Conservation (phyloP, 2,888 invertebrate genomes). For the Liposcelis brunnea region DNA sequence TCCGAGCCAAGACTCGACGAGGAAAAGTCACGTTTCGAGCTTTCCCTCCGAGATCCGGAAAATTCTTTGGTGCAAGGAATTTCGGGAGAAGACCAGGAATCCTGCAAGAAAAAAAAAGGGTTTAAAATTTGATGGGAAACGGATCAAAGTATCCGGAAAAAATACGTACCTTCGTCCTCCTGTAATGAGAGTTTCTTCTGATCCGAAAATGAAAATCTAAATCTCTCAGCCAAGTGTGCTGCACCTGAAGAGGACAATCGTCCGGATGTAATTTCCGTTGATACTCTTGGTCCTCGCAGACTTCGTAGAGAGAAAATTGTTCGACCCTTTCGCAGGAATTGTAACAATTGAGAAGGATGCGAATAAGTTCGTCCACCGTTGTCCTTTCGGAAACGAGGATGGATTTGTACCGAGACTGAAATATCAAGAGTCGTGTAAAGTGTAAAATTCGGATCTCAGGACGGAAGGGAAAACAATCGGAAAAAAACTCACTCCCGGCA, state of each 20-base stretch:
- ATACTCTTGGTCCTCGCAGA: constrained; percentile 63
- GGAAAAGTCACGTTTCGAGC: too few relatives aligned
- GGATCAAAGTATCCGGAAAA: constrained; percentile 12
- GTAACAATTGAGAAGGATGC: constrained; percentile 68
- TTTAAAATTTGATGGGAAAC: constrained; percentile 14
- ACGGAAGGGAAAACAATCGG: background rate
- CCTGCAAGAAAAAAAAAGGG: constrained; percentile 26
- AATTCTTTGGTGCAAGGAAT: constrained; percentile 25
- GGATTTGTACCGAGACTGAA: constrained; percentile 77
- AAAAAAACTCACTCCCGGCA: constrained; percentile 43
- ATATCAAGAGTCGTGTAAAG: constrained; percentile 12
- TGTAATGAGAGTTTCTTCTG: constrained; percentile 61
- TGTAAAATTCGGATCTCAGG: too few relatives aligned
- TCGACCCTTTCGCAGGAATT: constrained; percentile 68
- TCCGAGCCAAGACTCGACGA: too few relatives aligned
- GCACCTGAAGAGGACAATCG: constrained; percentile 66
- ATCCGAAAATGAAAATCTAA: constrained; percentile 67
- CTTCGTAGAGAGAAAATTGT: constrained; percentile 76
- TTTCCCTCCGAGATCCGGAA: constrained; percentile 7
- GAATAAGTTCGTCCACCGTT: constrained; percentile 72
- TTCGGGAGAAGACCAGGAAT: constrained; percentile 33
- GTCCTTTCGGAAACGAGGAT: constrained; percentile 76
- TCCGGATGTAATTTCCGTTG: constrained; percentile 77
- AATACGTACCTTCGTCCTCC: constrained; percentile 32
- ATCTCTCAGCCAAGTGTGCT: constrained; percentile 41